Evolutionary conservation across 2,797 vertebrate genomes (phyloP).

Genomic region (Poecilia velifera): DNA sequence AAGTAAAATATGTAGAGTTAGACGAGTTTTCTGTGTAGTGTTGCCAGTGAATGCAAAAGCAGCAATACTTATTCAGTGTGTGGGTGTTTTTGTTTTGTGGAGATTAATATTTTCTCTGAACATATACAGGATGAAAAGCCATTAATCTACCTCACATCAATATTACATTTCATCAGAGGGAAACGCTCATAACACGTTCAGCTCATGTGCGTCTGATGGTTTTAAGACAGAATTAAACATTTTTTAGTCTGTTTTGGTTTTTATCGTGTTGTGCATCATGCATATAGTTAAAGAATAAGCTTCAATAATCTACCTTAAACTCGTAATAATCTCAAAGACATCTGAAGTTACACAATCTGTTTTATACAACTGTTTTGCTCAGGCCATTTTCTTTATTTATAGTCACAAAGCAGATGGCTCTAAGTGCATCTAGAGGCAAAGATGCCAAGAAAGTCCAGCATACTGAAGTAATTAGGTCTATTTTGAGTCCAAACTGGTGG

Average conservation of each 20-base stretch:
- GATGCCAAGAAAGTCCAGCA: not conserved
- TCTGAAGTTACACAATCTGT: not conserved
- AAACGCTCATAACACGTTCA: slow-evolving; percentile 12
- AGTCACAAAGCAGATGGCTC: slow-evolving; percentile 3
- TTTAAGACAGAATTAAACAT: slow-evolving; percentile 44
- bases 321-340: not conserved
- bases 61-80: slow-evolving; percentile 59
- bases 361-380: not conserved
- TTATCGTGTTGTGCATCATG: slow-evolving; percentile 45
- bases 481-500: not conserved
- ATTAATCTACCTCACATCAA: slow-evolving; percentile 72
- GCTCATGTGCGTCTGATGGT: slow-evolving; percentile 53
- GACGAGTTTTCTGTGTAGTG: slow-evolving; percentile 13
- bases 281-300: slow-evolving; percentile 10
- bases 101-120: slow-evolving; percentile 30
- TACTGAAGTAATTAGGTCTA: not conserved
- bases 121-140: slow-evolving; percentile 43
- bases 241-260: slow-evolving; percentile 67
- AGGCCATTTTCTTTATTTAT: not conserved
- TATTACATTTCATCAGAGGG: slow-evolving; percentile 30
- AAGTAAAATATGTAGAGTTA: slow-evolving; percentile 18
- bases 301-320: not conserved
- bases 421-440: not conserved
- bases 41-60: slow-evolving; percentile 36
- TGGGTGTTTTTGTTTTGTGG: slow-evolving; percentile 38